Evolutionary conservation across 1,140 invertebrate genomes (phyloP), one percentile per base, ranked within the genome.

Genomic region (Ips nitidus): DNA sequence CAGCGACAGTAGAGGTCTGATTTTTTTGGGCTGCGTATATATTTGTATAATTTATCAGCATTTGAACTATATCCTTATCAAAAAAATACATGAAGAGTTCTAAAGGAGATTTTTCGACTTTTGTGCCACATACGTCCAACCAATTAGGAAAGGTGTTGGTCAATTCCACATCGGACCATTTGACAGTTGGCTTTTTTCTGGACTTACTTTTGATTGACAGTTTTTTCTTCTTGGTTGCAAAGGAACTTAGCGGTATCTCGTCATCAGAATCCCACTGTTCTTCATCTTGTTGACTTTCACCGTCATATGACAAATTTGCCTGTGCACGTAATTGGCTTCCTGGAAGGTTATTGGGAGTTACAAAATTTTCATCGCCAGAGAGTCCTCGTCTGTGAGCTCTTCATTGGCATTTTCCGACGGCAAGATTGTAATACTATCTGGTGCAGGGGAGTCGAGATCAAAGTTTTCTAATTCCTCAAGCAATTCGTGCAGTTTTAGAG

Each of bases 361-460:
- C 63, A 50, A 52, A 4, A 50, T 73, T 22, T 58, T 73, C 69
- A 4, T 71, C 72, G n/a, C 66, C 72, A 41, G 70, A 41, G 70
- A 73, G 66, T 73, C 60, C 53, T 73, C 69, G 56, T 73, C 70
- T 3, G 69, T 73, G 45, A 52, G 8, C 41, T 53, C 41, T 3
- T 73, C 61, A 57, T 69, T 69, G 2, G 56, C 61, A 65, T 71
- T 73, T 43, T 5, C 52, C 37, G 67, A 56, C 3, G 71, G 71
- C 45, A 73, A 61, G 22, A 61, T 52, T 4, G 47, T 53, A 42
- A 72, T 72, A 41, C 41, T 42, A 4, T 66, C 38, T 36, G 69
- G 62, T 36, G 37, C 8, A n/a, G 45, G n/a, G n/a, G n/a, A 8
- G 36, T 50, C 41, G 41, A 59, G 38, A 58, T 69, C 38, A 69